A percentile compares a stretch with the other conserved stretches of the same genome.
phyloP scores from a whole-genome alignment of 2,888 invertebrate genomes.

The Cantharis flavilabris region DNA sequence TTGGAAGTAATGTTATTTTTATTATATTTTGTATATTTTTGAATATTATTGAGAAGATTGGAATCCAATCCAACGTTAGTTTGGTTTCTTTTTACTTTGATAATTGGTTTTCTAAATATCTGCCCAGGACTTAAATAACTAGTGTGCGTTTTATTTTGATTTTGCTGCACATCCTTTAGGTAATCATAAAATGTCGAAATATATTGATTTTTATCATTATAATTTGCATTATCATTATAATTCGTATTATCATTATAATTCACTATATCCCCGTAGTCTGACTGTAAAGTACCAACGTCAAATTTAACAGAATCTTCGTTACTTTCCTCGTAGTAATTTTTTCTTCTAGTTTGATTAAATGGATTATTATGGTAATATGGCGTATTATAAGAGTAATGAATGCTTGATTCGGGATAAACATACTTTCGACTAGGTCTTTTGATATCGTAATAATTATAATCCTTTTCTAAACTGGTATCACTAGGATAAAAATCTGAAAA shows the following conservation, averaged over 20 bases:
- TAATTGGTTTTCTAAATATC: neutral
- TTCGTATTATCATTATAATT: neutral
- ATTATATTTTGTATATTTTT: neutral
- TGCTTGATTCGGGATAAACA: slow-evolving; percentile 19
- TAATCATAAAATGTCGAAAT: slow-evolving; percentile 1
- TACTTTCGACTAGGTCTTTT: slow-evolving; percentile 8
- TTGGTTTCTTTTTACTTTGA: neutral
- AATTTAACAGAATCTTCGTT: slow-evolving; percentile 13
- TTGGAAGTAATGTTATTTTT: neutral
- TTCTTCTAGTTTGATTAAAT: neutral
- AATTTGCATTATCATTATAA: neutral
- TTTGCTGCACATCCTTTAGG: neutral
- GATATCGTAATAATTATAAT: slow-evolving; percentile 23
- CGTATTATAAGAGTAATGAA: neutral
- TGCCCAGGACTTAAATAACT: neutral
- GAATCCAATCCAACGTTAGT: neutral
- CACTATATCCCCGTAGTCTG: slow-evolving; percentile 18
- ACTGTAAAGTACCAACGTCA: slow-evolving; percentile 4
- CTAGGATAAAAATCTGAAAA: neutral
- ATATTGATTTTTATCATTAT: neutral
- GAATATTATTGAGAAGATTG: neutral
- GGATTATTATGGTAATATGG: neutral
- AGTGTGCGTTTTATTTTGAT: neutral
- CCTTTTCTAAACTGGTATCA: neutral
- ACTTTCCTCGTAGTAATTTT: neutral